Conservation (phyloP, 2,888 invertebrate species). For the Chloroclystis v-ata region DNA sequence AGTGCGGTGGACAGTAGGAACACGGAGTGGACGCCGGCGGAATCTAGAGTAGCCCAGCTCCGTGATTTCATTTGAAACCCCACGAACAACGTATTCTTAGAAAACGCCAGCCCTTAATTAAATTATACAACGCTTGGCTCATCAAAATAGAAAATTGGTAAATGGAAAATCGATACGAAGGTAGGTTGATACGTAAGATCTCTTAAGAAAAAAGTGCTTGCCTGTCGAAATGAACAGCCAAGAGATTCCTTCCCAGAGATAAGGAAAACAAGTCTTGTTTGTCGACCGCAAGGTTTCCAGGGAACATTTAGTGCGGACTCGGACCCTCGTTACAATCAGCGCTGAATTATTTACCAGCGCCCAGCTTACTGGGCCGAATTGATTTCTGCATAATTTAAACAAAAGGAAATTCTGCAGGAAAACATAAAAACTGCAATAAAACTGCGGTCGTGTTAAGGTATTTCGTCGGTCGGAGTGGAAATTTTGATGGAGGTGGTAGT, state of each 20-base stretch:
- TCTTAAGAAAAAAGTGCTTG: conserved; percentile 36
- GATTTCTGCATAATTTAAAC: conserved; percentile 73
- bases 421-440: conserved; percentile 55
- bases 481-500: conserved; percentile 29
- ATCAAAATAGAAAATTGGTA: conserved; percentile 36
- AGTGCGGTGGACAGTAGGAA: conserved; percentile 57
- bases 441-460: conserved; percentile 29
- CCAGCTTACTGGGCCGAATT: conserved; percentile 64
- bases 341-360: conserved; percentile 70
- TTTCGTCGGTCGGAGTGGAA: conserved; percentile 22
- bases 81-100: conserved; percentile 33
- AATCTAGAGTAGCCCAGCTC: conserved; percentile 51
- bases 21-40: conserved; percentile 54
- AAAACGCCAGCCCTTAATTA: conserved; percentile 14
- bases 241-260: conserved; percentile 48
- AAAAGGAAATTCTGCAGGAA: conserved; percentile 49
- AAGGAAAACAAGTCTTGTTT: conserved; percentile 56
- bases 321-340: conserved; percentile 71
- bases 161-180: conserved; percentile 38
- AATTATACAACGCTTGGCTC: conserved; percentile 20
- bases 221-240: conserved; percentile 36
- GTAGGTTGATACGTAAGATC: conserved; percentile 29
- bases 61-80: conserved; percentile 52
- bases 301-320: conserved; percentile 63
- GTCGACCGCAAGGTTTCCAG: conserved; percentile 53